Percentiles rank a stretch among this genome's conserved stretches.
phyloP scores from a whole-genome alignment of 2,888 invertebrate genomes.

The Caenorhabditis sp. region DNA sequence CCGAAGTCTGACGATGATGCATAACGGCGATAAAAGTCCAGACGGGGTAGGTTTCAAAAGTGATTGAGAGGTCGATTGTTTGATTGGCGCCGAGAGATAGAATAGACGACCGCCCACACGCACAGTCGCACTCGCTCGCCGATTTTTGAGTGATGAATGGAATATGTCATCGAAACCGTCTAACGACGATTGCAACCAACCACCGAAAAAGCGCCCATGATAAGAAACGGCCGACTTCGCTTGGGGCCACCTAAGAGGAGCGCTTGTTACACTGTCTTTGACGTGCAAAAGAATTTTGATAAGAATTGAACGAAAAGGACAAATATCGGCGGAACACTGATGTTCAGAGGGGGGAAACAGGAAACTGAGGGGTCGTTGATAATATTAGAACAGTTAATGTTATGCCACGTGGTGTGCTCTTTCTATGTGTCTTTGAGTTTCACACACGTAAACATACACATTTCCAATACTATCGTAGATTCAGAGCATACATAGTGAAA shows the following conservation, averaged over 20 bases:
- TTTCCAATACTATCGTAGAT: not conserved
- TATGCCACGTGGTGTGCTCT: slow-evolving; percentile 8
- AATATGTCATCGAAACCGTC: slow-evolving; percentile 32
- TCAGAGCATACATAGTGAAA: slow-evolving; percentile 2
- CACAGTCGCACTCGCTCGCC: not conserved
- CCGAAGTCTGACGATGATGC: slow-evolving; percentile 51
- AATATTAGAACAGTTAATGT: too few species aligned
- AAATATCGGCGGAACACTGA: slow-evolving; percentile 1
- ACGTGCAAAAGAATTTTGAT: slow-evolving; percentile 12
- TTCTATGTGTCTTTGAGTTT: not conserved
- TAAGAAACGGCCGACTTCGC: slow-evolving; percentile 20
- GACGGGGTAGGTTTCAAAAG: slow-evolving; percentile 51
- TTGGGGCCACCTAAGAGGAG: slow-evolving; percentile 20
- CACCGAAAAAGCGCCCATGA: slow-evolving; percentile 19
- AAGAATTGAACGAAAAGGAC: not conserved
- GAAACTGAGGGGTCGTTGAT: not conserved
- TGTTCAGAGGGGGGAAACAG: not conserved
- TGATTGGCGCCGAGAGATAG: slow-evolving; percentile 8
- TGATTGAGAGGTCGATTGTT: slow-evolving; percentile 2
- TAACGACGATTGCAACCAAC: slow-evolving; percentile 17
- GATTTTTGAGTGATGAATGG: slow-evolving; percentile 32
- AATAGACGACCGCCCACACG: not conserved
- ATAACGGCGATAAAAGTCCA: slow-evolving; percentile 61
- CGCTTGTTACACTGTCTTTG: slow-evolving; percentile 13
- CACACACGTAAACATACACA: not conserved